Evolutionary conservation across 2,888 invertebrate genomes (phyloP), one percentile per base, ranked within the genome.

Genomic region (Junonia oenone): DNA sequence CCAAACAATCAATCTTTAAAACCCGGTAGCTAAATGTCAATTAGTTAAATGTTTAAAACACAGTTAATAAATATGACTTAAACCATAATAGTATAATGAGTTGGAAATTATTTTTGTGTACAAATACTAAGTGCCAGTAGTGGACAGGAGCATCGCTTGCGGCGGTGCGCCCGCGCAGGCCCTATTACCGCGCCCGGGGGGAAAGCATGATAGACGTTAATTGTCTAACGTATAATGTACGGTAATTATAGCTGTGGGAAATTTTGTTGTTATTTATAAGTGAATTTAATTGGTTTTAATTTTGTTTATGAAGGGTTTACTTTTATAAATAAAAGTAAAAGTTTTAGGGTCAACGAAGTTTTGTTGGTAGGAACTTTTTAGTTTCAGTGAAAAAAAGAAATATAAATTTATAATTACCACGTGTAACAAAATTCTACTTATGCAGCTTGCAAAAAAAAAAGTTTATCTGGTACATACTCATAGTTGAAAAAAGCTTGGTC

Each of bases 131-230:
- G 33, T 27, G 55, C 75, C 70, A 33, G 43, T 43, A 43, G 43
- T 43, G 40, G 53, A 54, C 53, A 54, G 53, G 73, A 55, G 47
- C 51, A 67, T 73, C 65, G 78, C 81, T 71, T 46, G 61, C 53
- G 75, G 78, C 76, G 59, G 48, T 66, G 69, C 69, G 74, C 68
- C 55, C 60, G 72, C 72, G 72, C 71, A 68, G 59, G 71, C 63
- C 31, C 38, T 66, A 68, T 65, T 64, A 61, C 72, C 74, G 72
- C 52, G 63, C 66, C 65, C 52, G 55, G 55, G 63, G 67, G 61
- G 56, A 61, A 55, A 45, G 45, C 61, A 63, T 81, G 83, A 84
- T 77, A 69, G 83, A 85, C 82, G 68, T 77, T 84, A 83, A 85
- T 83, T 80, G 80, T 81, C 63, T 58, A 71, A 76, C 68, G 68